Percentiles rank a stretch among this genome's conserved stretches.
Conservation (phyloP, 2,113 vertebrate species). For the Crotophaga sulcirostris region DNA sequence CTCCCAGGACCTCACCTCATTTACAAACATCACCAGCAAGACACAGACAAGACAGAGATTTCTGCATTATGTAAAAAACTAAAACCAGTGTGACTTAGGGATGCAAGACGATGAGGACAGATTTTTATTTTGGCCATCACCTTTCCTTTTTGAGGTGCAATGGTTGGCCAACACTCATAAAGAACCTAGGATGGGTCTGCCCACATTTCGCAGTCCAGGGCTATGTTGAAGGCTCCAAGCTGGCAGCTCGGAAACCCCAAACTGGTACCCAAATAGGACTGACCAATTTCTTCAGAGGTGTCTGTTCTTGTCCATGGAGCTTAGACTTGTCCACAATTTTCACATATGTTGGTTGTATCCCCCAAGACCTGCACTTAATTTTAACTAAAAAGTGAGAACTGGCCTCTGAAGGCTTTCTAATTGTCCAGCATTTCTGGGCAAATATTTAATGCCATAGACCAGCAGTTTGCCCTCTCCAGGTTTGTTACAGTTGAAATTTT, state of each 20-base stretch:
- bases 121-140: background rate
- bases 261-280: background rate
- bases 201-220: background rate
- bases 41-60: background rate
- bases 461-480: background rate
- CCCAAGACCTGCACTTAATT: background rate
- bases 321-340: background rate
- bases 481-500: background rate
- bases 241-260: background rate
- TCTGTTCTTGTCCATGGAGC: background rate
- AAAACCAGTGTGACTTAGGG: background rate
- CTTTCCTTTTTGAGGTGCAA: background rate
- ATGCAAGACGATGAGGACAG: background rate
- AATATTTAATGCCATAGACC: background rate
- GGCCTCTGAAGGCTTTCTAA: background rate
- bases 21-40: background rate
- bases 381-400: background rate
- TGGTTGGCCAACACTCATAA: background rate
- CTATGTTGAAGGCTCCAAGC: background rate
- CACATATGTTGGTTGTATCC: background rate
- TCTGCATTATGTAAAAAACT: background rate
- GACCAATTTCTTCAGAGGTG: background rate
- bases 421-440: background rate
- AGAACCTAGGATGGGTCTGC: rapidly evolving
- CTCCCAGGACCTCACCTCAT: background rate